Conservation (phyloP, 2,888 invertebrate species). For the Galeopsomyia nigrocyanea region DNA sequence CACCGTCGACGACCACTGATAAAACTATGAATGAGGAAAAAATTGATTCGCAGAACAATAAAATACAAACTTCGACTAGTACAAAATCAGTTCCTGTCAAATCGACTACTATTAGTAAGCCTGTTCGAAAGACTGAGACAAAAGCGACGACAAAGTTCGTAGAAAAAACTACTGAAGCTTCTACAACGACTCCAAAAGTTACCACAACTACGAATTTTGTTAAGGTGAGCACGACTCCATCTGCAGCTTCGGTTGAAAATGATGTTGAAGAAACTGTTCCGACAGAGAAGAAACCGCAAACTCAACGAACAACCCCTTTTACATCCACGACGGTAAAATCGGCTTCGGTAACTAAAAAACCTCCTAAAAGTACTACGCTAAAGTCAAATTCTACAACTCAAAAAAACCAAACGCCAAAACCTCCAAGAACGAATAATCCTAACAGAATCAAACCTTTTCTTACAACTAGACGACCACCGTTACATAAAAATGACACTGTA, state of each 20-base stretch:
- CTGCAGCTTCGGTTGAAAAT: conserved; percentile 28
- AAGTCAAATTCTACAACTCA: conserved; percentile 53
- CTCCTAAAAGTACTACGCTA: conserved; percentile 44
- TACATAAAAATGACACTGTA: conserved; percentile 50
- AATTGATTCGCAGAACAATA: conserved; percentile 20
- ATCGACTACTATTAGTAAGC: conserved; percentile 50
- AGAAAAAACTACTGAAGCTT: conserved; percentile 46
- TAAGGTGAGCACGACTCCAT: conserved; percentile 32
- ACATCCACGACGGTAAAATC: conserved; percentile 45
- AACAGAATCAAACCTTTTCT: conserved; percentile 50
- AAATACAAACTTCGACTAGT: conserved; percentile 9
- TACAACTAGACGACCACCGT: conserved; percentile 45
- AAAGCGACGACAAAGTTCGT: conserved; percentile 35
- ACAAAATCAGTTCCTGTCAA: conserved; percentile 38
- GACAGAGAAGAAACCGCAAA: conserved; percentile 29
- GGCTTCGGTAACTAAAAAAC: conserved; percentile 50
- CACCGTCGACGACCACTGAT: conserved; percentile 63
- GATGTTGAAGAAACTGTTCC: conserved; percentile 10
- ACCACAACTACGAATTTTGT: conserved; percentile 40
- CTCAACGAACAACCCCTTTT: conserved; percentile 12
- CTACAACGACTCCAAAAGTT: conserved; percentile 39
- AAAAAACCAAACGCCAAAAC: conserved; percentile 51
- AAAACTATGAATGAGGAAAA: conserved; percentile 38
- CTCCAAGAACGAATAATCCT: conserved; percentile 45
- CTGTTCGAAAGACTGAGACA: conserved; percentile 48